Evolutionary conservation across 2,113 vertebrate genomes (phyloP).

Genomic region (Chaetorhynchus papuensis): DNA sequence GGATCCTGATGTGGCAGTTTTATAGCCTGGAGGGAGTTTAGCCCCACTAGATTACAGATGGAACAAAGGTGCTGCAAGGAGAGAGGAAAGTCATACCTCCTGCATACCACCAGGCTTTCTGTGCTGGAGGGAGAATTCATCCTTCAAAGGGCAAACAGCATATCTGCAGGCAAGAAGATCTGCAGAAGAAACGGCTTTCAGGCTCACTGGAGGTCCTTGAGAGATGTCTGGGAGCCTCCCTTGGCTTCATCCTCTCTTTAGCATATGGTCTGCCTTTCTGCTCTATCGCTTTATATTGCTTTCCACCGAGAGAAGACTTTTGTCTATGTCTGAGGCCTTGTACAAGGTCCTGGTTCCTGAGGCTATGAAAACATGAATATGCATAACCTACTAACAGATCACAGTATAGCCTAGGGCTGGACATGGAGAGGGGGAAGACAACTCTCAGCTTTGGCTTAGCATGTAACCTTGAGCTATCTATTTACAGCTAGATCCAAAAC

Average conservation of each 20-base stretch:
- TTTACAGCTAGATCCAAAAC: not conserved
- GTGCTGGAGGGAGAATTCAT: not conserved
- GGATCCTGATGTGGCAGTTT: not conserved
- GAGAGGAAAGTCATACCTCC: not conserved
- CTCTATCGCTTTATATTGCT: not conserved
- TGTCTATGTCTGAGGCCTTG: not conserved
- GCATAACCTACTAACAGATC: not conserved
- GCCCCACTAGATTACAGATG: not conserved
- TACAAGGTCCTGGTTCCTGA: not conserved
- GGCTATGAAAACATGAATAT: conserved; percentile 42
- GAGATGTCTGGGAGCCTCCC: not conserved
- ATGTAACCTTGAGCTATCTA: not conserved
- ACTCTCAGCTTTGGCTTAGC: not conserved
- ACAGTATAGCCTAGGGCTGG: conserved; percentile 13
- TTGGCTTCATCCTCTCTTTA: not conserved
- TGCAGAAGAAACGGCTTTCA: conserved; percentile 12
- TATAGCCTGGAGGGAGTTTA: not conserved
- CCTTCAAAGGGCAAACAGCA: conserved; percentile 14
- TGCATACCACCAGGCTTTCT: not conserved
- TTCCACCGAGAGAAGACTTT: conserved; percentile 2
- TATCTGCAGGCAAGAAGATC: not conserved
- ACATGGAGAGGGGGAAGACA: not conserved
- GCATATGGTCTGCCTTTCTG: not conserved
- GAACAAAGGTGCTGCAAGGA: not conserved
- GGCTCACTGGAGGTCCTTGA: not conserved